Evolutionary conservation across 2,888 invertebrate species (phyloP), one percentile per base, ranked within the genome.

Genomic region (Amphipyra berbera): DNA sequence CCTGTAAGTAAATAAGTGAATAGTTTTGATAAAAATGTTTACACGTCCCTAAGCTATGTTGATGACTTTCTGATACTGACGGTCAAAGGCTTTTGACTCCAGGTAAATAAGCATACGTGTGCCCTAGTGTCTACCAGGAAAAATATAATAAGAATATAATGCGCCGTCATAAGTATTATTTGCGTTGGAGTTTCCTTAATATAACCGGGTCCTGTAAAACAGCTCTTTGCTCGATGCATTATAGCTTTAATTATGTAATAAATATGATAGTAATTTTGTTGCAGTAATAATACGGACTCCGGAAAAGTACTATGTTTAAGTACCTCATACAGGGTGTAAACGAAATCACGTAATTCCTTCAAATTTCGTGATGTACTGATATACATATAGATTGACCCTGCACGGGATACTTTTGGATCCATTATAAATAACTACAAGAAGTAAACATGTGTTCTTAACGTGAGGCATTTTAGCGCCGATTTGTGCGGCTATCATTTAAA

Each of bases 101-200:
- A 38, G 45, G 14, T 37, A 61, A 49, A 40, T 33, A 12, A 33
- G 7, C 7, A 44, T 13, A 30, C 7, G 15, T n/a, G 15, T 33
- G 35, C 21, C 12, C 5, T n/a, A n/a, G 15, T 10, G n/a, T 27
- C 1, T 47, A 60, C 41, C 38, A 73, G 68, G 68, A 73, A 68
- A 48, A 68, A 68, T n/a, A 7, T 8, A 15, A 15, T 27, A 54
- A 41, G 27, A 68, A 44, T 15, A 52, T n/a, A 15, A 14, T 41
- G 27, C n/a, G 30, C 49, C n/a, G 7, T 13, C 6, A 67, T 10
- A 2, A 7, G 13, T 27, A 46, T 13, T 47, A 27, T 66, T 49
- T 49, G 27, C 1, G 0, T 4, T 10, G 21, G 53, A 5, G 15
- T 59, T 73, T 58, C 68, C 73, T 21, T n/a, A 53, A 13, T 10